Evolutionary conservation across 1,140 invertebrate genomes (phyloP).

Genomic region (Caenorhabditis brenneri): DNA sequence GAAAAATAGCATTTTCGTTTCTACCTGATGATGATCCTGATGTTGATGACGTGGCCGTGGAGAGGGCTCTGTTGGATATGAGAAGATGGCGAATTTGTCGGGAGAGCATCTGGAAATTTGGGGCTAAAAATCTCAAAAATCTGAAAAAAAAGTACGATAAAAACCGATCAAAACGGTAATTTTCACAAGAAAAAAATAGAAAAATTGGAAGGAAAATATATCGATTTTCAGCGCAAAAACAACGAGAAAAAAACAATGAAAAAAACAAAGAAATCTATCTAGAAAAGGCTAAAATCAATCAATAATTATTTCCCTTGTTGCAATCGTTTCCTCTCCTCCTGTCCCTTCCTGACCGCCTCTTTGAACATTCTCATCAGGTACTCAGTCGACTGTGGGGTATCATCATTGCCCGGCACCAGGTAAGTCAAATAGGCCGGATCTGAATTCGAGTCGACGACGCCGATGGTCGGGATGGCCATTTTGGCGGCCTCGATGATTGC

Average conservation of each 20-base stretch:
- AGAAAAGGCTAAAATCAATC: background rate
- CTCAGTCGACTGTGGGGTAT: slow-evolving; percentile 80
- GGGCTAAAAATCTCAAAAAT: no score
- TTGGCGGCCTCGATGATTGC: slow-evolving; percentile 86
- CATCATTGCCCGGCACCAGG: slow-evolving; percentile 96
- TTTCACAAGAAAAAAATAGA: no score
- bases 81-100: background rate
- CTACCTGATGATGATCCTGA: no score
- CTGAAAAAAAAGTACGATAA: no score
- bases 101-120: slow-evolving; percentile 32
- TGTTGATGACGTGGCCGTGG: background rate
- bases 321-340: slow-evolving; percentile 77
- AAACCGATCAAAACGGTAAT: no score
- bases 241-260: background rate
- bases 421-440: slow-evolving; percentile 88
- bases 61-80: background rate
- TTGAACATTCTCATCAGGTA: slow-evolving; percentile 91
- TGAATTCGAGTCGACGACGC: slow-evolving; percentile 87
- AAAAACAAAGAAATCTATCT: background rate
- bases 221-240: no score
- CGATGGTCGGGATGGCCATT: slow-evolving; percentile 91
- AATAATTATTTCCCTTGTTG: slow-evolving; percentile 15
- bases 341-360: slow-evolving; percentile 84
- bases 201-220: no score
- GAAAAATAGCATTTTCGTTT: no score